Percentiles rank a stretch among this genome's conserved stretches.
Evolutionary conservation across 2,888 invertebrate genomes (phyloP).

Genomic region (Tipula vernalis): DNA sequence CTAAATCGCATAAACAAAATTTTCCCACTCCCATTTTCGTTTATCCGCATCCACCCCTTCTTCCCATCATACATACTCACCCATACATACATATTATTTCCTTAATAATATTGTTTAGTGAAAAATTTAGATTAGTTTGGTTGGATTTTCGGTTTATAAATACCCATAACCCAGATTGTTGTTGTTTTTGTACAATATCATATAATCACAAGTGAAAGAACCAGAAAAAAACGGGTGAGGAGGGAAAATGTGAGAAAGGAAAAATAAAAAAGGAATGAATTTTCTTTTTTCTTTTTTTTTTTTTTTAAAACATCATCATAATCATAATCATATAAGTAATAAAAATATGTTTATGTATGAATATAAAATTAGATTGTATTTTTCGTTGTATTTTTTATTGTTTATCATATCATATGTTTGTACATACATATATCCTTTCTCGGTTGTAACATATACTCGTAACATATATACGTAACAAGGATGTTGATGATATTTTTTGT

Average conservation of each 20-base stretch:
- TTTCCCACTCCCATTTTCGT: background rate
- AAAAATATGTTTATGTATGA: background rate
- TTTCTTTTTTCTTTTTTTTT: background rate
- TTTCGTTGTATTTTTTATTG: background rate
- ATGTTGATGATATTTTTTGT: background rate
- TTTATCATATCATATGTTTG: background rate
- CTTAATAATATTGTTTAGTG: slow-evolving; percentile 4
- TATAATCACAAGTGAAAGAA: background rate
- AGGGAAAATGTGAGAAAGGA: background rate
- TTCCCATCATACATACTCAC: background rate
- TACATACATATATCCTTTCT: background rate
- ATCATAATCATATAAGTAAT: slow-evolving; percentile 4
- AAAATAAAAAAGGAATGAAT: background rate
- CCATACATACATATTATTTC: background rate
- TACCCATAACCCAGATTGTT: background rate
- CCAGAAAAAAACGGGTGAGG: background rate
- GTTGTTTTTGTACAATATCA: background rate
- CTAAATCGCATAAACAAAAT: background rate
- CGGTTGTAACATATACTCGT: background rate
- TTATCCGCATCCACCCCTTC: background rate
- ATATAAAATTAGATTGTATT: background rate
- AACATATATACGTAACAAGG: background rate
- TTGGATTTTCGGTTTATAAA: background rate
- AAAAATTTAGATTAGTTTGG: background rate
- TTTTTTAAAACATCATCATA: background rate